Conservation (phyloP, 2,113 vertebrate genomes). For the Etheostoma cragini region DNA sequence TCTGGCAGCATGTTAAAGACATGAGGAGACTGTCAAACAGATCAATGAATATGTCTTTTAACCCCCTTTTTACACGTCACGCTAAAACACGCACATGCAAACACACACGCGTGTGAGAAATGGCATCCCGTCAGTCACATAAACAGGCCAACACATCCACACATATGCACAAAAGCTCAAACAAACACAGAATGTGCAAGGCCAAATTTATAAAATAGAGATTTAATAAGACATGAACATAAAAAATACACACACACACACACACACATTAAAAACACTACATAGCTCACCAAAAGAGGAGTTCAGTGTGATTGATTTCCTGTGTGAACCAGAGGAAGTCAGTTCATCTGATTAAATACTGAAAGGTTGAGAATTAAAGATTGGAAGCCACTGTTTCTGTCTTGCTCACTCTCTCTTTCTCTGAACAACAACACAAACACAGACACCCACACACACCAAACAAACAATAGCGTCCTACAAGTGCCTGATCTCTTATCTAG, state of each 20-base stretch:
- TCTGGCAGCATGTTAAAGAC: constrained; percentile 72
- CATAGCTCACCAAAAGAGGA: constrained; percentile 22
- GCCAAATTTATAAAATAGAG: background rate
- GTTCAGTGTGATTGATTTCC: constrained; percentile 60
- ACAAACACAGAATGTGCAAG: background rate
- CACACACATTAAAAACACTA: background rate
- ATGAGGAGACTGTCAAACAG: constrained; percentile 80
- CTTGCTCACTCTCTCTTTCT: background rate
- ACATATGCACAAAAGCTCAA: background rate
- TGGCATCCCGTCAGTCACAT: background rate
- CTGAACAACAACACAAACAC: background rate
- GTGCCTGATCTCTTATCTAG: constrained; percentile 59
- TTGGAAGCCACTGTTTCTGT: constrained; percentile 35
- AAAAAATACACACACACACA: background rate
- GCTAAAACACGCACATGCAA: constrained; percentile 14
- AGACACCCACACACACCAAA: constrained; percentile 14
- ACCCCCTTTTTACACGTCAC: background rate
- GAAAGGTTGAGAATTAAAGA: constrained; percentile 69
- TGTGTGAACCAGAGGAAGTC: constrained; percentile 60
- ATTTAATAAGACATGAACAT: background rate
- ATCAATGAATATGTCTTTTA: constrained; percentile 71
- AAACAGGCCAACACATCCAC: background rate
- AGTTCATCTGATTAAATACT: constrained; percentile 67
- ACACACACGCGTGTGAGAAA: background rate
- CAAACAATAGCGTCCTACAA: constrained; percentile 28